Evolutionary conservation across 2,113 vertebrate genomes (phyloP).

Genomic region (Gnathonemus longibarbis): DNA sequence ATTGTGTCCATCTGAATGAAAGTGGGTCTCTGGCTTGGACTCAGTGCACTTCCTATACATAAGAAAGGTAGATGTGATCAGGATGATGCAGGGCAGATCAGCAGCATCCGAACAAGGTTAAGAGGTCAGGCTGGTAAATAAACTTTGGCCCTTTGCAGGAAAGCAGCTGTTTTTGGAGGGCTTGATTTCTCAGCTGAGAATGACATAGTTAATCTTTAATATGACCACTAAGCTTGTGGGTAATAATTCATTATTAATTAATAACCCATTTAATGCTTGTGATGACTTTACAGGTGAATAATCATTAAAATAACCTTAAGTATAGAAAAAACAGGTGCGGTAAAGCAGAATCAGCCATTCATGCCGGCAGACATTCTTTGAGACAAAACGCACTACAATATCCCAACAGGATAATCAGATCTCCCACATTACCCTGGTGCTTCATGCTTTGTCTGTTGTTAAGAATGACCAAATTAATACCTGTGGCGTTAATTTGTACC

Average conservation of each 20-base stretch:
- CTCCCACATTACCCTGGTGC: not conserved
- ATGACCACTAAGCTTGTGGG: not conserved
- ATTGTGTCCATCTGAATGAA: not conserved
- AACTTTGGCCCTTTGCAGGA: not conserved
- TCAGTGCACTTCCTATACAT: conserved; percentile 51
- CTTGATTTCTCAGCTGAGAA: not conserved
- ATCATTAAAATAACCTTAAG: not conserved
- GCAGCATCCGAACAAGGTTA: not conserved
- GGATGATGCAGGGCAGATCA: not conserved
- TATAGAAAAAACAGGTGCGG: not conserved
- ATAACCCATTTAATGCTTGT: not conserved
- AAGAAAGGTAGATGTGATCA: conserved; percentile 45
- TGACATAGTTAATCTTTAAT: not conserved
- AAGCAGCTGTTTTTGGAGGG: not conserved
- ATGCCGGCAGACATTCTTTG: not conserved
- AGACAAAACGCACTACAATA: not conserved
- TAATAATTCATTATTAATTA: not conserved
- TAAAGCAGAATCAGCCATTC: not conserved
- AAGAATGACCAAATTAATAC: not conserved
- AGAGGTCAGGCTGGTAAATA: not conserved
- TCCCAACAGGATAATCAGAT: not conserved
- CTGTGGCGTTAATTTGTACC: not conserved
- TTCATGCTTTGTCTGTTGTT: not conserved
- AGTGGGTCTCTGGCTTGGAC: not conserved
- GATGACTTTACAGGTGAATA: not conserved